These are phyloP conservation scores for Lacanobia wlatinum DNA, from an alignment of 2,888 invertebrate genomes.

Conservation along the genomic window DNA sequence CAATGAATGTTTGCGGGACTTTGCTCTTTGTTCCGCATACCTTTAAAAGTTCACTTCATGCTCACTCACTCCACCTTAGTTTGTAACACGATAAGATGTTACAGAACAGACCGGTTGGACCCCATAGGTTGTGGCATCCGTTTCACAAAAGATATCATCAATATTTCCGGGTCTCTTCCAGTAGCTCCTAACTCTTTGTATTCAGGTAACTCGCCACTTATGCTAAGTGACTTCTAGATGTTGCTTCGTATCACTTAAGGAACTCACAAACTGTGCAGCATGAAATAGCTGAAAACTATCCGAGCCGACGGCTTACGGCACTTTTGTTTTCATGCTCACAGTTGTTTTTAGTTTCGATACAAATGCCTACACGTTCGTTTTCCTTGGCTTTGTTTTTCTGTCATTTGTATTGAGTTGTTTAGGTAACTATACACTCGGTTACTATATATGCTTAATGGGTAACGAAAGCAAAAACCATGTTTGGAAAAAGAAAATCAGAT, in stretches of 20 bases:
- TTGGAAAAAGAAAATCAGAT: not conserved
- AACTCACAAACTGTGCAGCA: slow-evolving; percentile 56
- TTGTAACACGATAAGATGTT: too few species aligned
- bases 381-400: slow-evolving; percentile 39
- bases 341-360: slow-evolving; percentile 61
- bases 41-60: too few species aligned
- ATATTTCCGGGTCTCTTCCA: slow-evolving; percentile 38
- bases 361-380: slow-evolving; percentile 51
- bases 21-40: too few species aligned
- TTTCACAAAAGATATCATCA: not conserved
- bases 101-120: too few species aligned
- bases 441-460: not conserved
- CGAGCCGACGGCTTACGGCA: slow-evolving; percentile 58
- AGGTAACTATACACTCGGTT: not conserved
- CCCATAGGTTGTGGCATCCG: too few species aligned
- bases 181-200: slow-evolving; percentile 33
- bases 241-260: slow-evolving; percentile 53
- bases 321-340: slow-evolving; percentile 66
- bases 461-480: not conserved
- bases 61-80: too few species aligned
- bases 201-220: slow-evolving; percentile 86
- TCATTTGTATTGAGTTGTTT: not conserved
- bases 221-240: slow-evolving; percentile 83
- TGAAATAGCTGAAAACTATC: slow-evolving; percentile 64
- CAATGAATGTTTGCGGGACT: too few species aligned